Evolutionary conservation across 2,797 vertebrate species (phyloP).

Genomic region (Echiichthys vipera): DNA sequence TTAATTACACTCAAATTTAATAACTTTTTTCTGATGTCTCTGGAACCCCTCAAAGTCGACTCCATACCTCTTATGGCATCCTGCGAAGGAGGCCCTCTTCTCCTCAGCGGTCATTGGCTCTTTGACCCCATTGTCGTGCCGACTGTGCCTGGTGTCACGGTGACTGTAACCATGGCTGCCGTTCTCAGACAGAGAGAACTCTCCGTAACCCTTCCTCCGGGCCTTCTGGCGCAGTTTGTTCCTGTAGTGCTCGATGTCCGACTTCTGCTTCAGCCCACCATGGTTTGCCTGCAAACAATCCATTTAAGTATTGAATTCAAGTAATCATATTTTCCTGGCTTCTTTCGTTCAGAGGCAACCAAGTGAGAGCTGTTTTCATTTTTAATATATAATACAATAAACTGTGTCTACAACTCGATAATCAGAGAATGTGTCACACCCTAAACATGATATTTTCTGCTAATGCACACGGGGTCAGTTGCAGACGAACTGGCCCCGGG

Average conservation of each 20-base stretch:
- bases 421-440: not conserved
- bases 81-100: constrained; percentile 82
- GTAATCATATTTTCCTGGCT: not conserved
- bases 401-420: not conserved
- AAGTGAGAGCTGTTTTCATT: not conserved
- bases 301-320: not conserved
- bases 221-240: constrained; percentile 98
- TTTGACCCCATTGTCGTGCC: constrained; percentile 68
- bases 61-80: constrained; percentile 79
- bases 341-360: accelerated
- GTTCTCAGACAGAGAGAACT: constrained; percentile 89
- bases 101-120: constrained; percentile 81
- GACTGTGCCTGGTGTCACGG: constrained; percentile 70
- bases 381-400: no score
- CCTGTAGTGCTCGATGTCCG: constrained; percentile 97
- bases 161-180: constrained; percentile 80
- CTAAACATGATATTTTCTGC: constrained; percentile 37
- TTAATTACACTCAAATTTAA: not conserved
- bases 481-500: constrained; percentile 8
- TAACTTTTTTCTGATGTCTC: not conserved
- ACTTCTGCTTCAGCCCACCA: constrained; percentile 95
- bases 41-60: not conserved
- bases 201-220: constrained; percentile 94
- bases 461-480: constrained; percentile 14
- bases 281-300: constrained; percentile 87